These are phyloP conservation scores for Ageneiosus marmoratus DNA, from an alignment of 2,113 vertebrate species.

Conservation along the genomic window DNA sequence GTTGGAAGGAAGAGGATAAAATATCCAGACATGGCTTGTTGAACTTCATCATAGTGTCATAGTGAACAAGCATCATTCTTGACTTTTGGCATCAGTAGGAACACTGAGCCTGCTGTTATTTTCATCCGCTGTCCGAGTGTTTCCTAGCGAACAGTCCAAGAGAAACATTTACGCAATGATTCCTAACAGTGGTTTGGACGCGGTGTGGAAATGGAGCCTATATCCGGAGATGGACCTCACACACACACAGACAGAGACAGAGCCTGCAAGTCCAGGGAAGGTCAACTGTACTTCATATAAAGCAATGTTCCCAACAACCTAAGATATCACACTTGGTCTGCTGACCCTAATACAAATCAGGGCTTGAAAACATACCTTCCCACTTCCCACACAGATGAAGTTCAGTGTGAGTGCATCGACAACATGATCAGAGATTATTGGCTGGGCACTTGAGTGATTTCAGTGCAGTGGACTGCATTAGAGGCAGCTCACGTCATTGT, in stretches of 20 bases:
- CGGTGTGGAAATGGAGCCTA: not conserved
- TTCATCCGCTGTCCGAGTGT: conserved; percentile 20
- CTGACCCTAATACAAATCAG: not conserved
- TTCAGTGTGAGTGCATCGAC: conserved; percentile 17
- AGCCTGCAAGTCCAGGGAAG: not conserved
- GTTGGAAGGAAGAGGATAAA: not conserved
- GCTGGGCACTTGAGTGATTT: conserved; percentile 47
- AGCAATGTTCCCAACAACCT: not conserved
- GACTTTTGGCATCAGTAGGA: not conserved
- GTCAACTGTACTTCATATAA: not conserved
- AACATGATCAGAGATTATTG: conserved; percentile 48
- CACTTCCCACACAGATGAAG: not conserved
- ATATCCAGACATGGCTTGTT: conserved; percentile 7
- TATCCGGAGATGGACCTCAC: conserved; percentile 21
- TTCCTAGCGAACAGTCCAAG: conserved; percentile 45
- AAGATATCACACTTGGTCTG: not conserved
- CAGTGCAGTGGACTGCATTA: conserved; percentile 30
- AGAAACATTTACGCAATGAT: conserved; percentile 48
- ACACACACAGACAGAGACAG: not conserved
- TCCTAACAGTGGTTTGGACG: conserved; percentile 38
- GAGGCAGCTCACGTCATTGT: conserved; percentile 34
- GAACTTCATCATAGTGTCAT: not conserved
- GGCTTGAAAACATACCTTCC: not conserved
- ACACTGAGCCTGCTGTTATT: conserved; percentile 24
- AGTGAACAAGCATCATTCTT: not conserved